Base-by-base conservation (phyloP, 2,797 vertebrate genomes). In the Oreonectes daqikongensis region DNA sequence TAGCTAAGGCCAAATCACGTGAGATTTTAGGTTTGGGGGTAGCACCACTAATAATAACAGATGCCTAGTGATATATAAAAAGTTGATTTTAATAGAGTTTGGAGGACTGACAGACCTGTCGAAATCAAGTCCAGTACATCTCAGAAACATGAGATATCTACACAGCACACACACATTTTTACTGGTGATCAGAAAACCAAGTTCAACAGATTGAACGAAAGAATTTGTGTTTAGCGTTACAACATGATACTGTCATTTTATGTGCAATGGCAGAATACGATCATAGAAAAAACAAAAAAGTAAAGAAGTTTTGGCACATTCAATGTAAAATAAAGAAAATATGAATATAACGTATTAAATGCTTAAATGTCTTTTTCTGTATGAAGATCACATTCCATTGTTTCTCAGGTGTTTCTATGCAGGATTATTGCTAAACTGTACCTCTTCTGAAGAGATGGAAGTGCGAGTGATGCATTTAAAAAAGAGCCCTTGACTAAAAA, bases 31-130 rank as follows among this genome's bases (percentile, higher is more conserved):
- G n/a, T n/a, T n/a, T n/a, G n/a, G n/a, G n/a, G n/a, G n/a, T n/a
- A n/a, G n/a, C n/a, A n/a, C n/a, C 3, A n/a, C 1, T 7, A 55
- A 55, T 22, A 65, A 73, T 20, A 55, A 68, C 20, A 69, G 35
- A 26, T 4, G 7, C 10, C 53, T 42, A 52, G 1, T n/a, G 35
- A 63, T 18, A 22, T 63, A 69, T 63, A 77, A 77, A 77, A 77
- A 30, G 42, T 61, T 50, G 57, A 70, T 63, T 77, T 76, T 77
- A 77, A 63, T 77, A 9, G 35, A 63, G 44, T 63, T 40, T 53
- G 44, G 8, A 42, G 32, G 35, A 53, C 75, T 42, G 46, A 70
- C 18, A 52, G n/a, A 15, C 38, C 46, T 53, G 72, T 2, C 61
- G 24, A 55, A 76, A 61, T 50, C 30, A 50, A 52, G 32, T 61